These are phyloP conservation scores for Meteorus sp. DNA, from an alignment of 1,140 invertebrate species.

Conservation along the genomic window DNA sequence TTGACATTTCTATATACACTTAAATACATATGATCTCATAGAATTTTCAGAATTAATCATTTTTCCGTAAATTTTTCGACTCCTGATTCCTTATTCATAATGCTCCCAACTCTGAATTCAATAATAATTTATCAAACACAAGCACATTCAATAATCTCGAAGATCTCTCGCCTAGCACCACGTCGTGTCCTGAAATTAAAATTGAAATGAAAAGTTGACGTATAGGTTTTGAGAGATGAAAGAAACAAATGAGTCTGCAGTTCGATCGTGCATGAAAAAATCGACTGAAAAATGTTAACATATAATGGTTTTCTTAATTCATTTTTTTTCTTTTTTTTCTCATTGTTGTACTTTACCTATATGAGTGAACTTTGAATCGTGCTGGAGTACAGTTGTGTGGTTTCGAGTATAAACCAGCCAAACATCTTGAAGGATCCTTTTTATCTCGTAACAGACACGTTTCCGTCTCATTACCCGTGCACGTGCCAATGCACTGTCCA, in stretches of 20 bases:
- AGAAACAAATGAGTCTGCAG: neutral
- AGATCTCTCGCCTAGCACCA: conserved; percentile 52
- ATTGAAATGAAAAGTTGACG: no score
- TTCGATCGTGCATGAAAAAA: conserved; percentile 12
- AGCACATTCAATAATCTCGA: conserved; percentile 56
- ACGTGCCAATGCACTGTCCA: conserved; percentile 57
- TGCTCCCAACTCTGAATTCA: no score
- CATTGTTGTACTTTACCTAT: conserved; percentile 43
- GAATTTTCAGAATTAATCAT: neutral
- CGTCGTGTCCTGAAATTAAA: conserved; percentile 45
- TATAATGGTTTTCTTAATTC: no score
- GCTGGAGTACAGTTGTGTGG: conserved; percentile 51
- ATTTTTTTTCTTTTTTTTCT: no score
- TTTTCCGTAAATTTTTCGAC: neutral
- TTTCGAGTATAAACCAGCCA: conserved; percentile 50
- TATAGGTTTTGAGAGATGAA: conserved; percentile 13
- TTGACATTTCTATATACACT: neutral
- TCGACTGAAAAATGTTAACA: neutral
- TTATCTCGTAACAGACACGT: conserved; percentile 54
- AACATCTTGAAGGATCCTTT: conserved; percentile 50
- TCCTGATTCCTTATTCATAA: neutral
- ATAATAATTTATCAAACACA: conserved; percentile 51
- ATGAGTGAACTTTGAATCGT: conserved; percentile 56
- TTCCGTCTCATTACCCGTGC: conserved; percentile 48
- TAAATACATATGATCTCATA: neutral